Evolutionary conservation across 2,888 invertebrate species (phyloP).

Genomic region (Nemapogon koenigi): DNA sequence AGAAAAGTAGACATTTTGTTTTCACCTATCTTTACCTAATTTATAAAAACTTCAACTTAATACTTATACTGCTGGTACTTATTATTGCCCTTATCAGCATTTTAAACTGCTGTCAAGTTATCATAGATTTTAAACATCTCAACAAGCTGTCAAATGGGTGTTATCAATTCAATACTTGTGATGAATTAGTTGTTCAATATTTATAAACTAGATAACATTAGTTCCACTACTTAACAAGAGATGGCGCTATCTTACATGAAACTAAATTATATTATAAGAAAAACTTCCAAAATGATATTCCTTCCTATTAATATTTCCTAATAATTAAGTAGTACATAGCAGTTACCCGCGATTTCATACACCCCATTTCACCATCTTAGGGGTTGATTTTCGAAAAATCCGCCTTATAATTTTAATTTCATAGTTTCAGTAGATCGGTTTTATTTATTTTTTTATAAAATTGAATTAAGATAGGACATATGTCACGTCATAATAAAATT

Average conservation of each 20-base stretch:
- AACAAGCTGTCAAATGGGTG: conserved; percentile 28
- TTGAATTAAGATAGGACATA: too few species aligned
- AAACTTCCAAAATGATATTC: conserved; percentile 24
- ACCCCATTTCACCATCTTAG: too few species aligned
- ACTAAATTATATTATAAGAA: conserved; percentile 13
- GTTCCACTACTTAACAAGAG: conserved; percentile 22
- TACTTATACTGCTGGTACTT: neutral
- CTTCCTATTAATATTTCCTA: too few species aligned
- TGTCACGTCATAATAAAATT: too few species aligned
- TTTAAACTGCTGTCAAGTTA: conserved; percentile 17
- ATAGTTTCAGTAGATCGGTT: too few species aligned
- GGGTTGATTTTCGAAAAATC: too few species aligned
- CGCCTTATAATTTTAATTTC: too few species aligned
- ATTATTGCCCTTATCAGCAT: neutral
- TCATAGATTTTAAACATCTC: conserved; percentile 27
- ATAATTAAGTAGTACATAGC: too few species aligned
- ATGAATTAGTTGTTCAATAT: conserved; percentile 11
- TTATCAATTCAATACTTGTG: conserved; percentile 26
- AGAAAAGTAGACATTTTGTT: too few species aligned
- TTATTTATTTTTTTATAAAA: too few species aligned
- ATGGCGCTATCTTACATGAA: conserved; percentile 38
- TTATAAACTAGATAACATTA: neutral
- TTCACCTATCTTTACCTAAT: too few species aligned
- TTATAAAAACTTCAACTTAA: neutral
- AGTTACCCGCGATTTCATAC: too few species aligned